Conservation (phyloP, 2,113 vertebrate species). For the Chlamydotis undulata region DNA sequence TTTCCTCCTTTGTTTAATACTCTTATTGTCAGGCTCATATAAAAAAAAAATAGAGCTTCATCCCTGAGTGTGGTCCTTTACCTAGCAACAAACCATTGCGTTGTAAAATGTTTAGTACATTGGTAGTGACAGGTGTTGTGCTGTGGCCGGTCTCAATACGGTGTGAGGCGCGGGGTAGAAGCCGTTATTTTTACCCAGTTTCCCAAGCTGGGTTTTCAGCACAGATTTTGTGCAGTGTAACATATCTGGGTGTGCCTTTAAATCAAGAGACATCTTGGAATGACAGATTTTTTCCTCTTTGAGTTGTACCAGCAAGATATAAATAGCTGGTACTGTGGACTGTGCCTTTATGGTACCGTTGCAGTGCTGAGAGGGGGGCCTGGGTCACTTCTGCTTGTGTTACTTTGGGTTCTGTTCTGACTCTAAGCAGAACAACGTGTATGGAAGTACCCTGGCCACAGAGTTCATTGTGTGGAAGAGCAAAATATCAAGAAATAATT, state of each 20-base stretch:
- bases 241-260: rapidly evolving
- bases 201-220: not conserved
- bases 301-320: not conserved
- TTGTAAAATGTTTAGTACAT: not conserved
- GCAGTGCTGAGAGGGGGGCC: not conserved
- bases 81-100: not conserved
- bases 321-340: not conserved
- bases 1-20: not conserved
- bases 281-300: rapidly evolving
- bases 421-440: rapidly evolving
- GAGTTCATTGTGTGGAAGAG: not conserved
- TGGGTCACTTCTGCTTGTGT: not conserved
- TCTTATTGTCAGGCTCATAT: not conserved
- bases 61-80: not conserved
- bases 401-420: not conserved
- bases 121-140: not conserved
- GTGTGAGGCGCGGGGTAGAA: not conserved
- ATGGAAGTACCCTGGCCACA: not conserved
- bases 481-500: not conserved
- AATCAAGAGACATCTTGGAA: not conserved
- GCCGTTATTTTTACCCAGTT: rapidly evolving
- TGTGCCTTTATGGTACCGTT: not conserved
- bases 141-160: not conserved
- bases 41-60: not conserved
- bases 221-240: not conserved